These are phyloP conservation scores for Antheraea assamensis DNA, from an alignment of 2,888 invertebrate genomes.

Conservation along the genomic window DNA sequence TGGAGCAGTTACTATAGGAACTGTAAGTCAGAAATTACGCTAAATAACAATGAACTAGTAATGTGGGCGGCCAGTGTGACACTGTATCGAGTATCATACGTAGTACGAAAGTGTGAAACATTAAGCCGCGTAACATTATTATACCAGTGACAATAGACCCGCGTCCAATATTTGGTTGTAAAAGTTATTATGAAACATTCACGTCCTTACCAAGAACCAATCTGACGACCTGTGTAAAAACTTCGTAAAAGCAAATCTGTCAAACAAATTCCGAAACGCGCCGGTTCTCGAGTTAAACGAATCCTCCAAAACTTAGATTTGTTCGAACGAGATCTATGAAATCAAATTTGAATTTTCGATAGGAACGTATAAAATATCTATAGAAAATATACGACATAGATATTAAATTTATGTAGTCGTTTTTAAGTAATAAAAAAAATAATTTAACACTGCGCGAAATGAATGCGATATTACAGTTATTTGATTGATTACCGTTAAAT, in stretches of 20 bases:
- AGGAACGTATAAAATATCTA: not conserved
- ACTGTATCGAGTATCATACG: no score
- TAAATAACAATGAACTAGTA: no score
- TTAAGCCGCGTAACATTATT: no score
- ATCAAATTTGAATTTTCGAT: constrained; percentile 32
- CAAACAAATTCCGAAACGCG: constrained; percentile 39
- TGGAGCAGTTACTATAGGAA: no score
- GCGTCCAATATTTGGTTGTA: not conserved
- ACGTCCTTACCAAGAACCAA: constrained; percentile 39
- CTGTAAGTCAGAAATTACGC: no score
- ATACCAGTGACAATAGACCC: no score
- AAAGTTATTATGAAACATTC: constrained; percentile 1
- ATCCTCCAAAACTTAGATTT: constrained; percentile 46
- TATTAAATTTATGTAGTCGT: not conserved
- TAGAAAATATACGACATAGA: not conserved
- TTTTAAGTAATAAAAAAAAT: no score
- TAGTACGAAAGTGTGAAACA: no score
- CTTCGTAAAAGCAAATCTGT: constrained; percentile 22
- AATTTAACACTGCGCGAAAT: no score
- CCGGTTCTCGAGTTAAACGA: constrained; percentile 42
- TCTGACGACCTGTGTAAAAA: constrained; percentile 46
- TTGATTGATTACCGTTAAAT: no score
- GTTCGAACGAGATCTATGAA: constrained; percentile 28
- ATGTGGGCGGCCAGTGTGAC: no score
- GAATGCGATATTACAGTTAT: no score